Percentiles rank a stretch among this genome's conserved stretches.
These are phyloP conservation scores for Epinephelus coioides DNA, from an alignment of 2,797 vertebrate genomes.

Conservation along the genomic window DNA sequence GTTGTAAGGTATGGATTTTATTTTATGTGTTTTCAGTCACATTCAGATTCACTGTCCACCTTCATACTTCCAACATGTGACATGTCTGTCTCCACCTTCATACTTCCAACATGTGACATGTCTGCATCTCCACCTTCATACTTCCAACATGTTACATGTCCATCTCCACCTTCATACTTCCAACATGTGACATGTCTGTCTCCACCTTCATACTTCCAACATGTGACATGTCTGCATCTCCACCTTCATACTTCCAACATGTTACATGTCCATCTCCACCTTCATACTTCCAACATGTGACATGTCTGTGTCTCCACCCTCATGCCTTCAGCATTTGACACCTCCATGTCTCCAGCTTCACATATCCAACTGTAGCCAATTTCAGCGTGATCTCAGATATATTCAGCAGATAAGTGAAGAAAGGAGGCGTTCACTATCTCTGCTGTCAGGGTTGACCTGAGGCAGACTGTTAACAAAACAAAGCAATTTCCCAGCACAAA, in stretches of 20 bases:
- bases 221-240: no score
- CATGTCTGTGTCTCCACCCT: not conserved
- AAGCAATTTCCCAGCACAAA: conserved; percentile 82
- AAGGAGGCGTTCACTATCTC: conserved; percentile 51
- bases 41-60: not conserved
- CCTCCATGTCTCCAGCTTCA: conserved; percentile 1
- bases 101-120: no score
- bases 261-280: no score
- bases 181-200: no score
- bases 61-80: not conserved
- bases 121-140: not conserved
- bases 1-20: not conserved
- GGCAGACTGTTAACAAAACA: conserved; percentile 81
- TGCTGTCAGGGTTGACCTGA: conserved; percentile 63
- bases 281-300: no score
- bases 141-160: not conserved
- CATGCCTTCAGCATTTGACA: not conserved
- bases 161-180: conserved; percentile 16
- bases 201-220: no score
- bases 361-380: conserved; percentile 48
- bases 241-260: no score
- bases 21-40: not conserved
- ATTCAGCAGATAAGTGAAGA: conserved; percentile 64
- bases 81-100: no score
- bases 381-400: conserved; percentile 41